Evolutionary conservation across 2,113 vertebrate species (phyloP).

Genomic region (Gobio gobio): DNA sequence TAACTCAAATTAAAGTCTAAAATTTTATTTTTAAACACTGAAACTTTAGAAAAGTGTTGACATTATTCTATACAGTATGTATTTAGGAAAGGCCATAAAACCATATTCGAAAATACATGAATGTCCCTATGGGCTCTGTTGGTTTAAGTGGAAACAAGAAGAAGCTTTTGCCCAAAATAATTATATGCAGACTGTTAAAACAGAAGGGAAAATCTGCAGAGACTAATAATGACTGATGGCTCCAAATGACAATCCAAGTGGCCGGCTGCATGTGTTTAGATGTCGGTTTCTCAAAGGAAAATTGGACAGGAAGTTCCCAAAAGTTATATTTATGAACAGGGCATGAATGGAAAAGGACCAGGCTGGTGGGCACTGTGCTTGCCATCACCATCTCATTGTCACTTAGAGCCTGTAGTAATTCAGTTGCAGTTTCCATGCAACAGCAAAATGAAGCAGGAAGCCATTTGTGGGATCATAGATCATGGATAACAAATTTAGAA

Average conservation of each 20-base stretch:
- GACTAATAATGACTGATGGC: background rate
- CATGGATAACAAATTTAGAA: background rate
- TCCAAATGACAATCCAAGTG: background rate
- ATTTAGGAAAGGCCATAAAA: background rate
- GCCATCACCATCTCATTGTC: background rate
- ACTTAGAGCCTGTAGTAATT: background rate
- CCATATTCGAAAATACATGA: background rate
- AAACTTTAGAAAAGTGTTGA: too few relatives aligned
- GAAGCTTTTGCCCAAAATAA: background rate
- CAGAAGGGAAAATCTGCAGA: conserved; percentile 8
- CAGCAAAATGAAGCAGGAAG: background rate
- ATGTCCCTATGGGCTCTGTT: background rate
- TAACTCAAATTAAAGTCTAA: background rate
- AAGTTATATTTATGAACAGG: background rate
- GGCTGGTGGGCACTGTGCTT: background rate
- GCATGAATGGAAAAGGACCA: background rate
- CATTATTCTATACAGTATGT: background rate
- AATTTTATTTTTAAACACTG: background rate
- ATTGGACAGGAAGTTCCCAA: background rate
- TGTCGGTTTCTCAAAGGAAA: background rate
- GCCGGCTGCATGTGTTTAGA: conserved; percentile 3
- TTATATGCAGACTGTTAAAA: background rate
- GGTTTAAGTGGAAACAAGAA: background rate
- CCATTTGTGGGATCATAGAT: background rate
- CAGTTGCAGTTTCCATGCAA: background rate